Percentiles rank a stretch among this genome's conserved stretches.
Evolutionary conservation across 2,888 invertebrate genomes (phyloP).

Genomic region (Pristionchus fissidentatus): DNA sequence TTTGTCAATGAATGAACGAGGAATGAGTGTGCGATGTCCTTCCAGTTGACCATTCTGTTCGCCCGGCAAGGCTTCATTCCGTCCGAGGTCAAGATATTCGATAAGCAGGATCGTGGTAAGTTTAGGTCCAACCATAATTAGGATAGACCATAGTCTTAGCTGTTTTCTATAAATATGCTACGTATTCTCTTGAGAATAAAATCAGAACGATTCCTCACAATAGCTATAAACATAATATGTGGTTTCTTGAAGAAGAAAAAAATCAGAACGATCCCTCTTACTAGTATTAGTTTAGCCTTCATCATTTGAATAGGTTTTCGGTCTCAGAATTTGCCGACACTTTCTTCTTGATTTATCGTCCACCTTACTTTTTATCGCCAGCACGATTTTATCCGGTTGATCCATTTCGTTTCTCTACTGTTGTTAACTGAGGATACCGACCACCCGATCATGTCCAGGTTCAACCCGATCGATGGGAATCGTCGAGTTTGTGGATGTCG

Average conservation of each 20-base stretch:
- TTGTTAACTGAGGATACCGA: too few relatives aligned
- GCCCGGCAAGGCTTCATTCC: slow-evolving; percentile 47
- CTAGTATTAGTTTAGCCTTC: too few relatives aligned
- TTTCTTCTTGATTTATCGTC: too few relatives aligned
- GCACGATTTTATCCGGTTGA: too few relatives aligned
- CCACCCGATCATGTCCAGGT: slow-evolving; percentile 21
- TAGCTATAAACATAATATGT: too few relatives aligned
- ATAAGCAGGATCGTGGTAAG: slow-evolving; percentile 43
- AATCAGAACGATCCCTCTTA: too few relatives aligned
- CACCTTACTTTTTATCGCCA: too few relatives aligned
- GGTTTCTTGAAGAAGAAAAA: too few relatives aligned
- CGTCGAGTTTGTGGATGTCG: slow-evolving; percentile 91
- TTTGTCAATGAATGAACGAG: not conserved
- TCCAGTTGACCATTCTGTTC: slow-evolving; percentile 45
- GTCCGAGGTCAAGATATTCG: slow-evolving; percentile 33
- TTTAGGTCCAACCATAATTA: not conserved
- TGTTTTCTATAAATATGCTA: not conserved
- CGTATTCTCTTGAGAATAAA: too few relatives aligned
- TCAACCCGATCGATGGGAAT: slow-evolving; percentile 89
- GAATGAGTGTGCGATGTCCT: slow-evolving; percentile 17
- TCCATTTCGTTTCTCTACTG: too few relatives aligned
- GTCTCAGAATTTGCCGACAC: too few relatives aligned
- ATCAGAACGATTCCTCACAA: not conserved
- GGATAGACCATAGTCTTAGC: not conserved
- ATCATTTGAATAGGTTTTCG: too few relatives aligned